Conservation (phyloP, 2,113 vertebrate genomes). For the Sisor rabdophorus region DNA sequence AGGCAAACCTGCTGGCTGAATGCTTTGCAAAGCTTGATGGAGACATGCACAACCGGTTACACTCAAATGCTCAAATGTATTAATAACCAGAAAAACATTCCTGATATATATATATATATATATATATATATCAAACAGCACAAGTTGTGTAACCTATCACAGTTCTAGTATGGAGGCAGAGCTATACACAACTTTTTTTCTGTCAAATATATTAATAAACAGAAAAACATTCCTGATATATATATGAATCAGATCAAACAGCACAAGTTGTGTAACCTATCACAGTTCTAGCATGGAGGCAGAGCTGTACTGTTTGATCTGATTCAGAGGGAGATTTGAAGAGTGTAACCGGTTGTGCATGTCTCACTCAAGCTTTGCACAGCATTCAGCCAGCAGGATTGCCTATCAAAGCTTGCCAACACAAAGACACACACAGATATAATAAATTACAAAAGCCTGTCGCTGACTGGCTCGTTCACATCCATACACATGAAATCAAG, state of each 20-base stretch:
- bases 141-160: slow-evolving; percentile 72
- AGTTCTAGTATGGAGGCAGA: slow-evolving; percentile 76
- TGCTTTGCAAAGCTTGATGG: too few species aligned
- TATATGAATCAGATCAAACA: too few species aligned
- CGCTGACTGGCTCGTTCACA: slow-evolving; percentile 25
- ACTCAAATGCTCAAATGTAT: too few species aligned
- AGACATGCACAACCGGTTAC: too few species aligned
- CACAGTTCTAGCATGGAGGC: slow-evolving; percentile 77
- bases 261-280: slow-evolving; percentile 72
- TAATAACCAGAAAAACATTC: too few species aligned
- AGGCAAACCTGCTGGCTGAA: too few species aligned
- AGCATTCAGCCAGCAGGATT: slow-evolving; percentile 75
- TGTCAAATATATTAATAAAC: too few species aligned
- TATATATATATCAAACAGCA: too few species aligned
- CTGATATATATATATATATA: too few species aligned
- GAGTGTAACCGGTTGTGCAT: slow-evolving; percentile 80
- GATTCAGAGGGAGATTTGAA: slow-evolving; percentile 77
- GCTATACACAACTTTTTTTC: too few species aligned
- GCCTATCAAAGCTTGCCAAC: slow-evolving; percentile 77
- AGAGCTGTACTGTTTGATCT: slow-evolving; percentile 77
- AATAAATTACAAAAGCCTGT: slow-evolving; percentile 71
- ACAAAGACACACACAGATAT: slow-evolving; percentile 62
- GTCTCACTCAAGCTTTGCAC: slow-evolving; percentile 76
- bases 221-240: too few species aligned
- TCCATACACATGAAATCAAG: not conserved